Conservation (phyloP, 2,888 invertebrate genomes). For the Microchrysa polita region DNA sequence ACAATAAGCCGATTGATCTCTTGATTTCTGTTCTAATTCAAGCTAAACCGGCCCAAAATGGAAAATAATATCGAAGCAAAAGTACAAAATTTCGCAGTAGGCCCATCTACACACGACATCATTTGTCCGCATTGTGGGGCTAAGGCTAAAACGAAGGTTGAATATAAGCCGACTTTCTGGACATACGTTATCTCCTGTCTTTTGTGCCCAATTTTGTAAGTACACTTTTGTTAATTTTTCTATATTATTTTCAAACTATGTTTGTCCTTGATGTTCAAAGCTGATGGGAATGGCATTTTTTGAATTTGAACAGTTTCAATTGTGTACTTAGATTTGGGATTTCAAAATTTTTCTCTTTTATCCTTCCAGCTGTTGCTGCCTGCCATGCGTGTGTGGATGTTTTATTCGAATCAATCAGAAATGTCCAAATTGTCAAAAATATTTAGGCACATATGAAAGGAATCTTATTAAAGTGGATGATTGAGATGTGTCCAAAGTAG, state of each 20-base stretch:
- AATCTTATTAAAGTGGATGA: constrained; percentile 3
- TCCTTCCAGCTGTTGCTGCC: constrained; percentile 30
- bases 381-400: constrained; percentile 27
- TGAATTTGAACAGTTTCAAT: background rate
- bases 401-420: constrained; percentile 20
- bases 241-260: too few species aligned
- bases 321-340: constrained; percentile 29
- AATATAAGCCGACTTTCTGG: constrained; percentile 47
- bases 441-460: constrained; percentile 28
- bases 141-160: constrained; percentile 47
- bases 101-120: constrained; percentile 24
- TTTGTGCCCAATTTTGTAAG: constrained; percentile 51
- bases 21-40: too few species aligned
- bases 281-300: background rate
- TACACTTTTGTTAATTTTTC: constrained; percentile 34
- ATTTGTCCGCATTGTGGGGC: constrained; percentile 42
- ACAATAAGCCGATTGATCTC: too few species aligned
- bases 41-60: constrained; percentile 14
- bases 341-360: background rate
- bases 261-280: too few species aligned
- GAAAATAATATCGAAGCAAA: background rate
- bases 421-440: constrained; percentile 33
- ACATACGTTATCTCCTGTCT: constrained; percentile 51
- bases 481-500: background rate
- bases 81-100: constrained; percentile 21